Conservation (phyloP, 2,797 vertebrate species). For the Selene dorsalis region DNA sequence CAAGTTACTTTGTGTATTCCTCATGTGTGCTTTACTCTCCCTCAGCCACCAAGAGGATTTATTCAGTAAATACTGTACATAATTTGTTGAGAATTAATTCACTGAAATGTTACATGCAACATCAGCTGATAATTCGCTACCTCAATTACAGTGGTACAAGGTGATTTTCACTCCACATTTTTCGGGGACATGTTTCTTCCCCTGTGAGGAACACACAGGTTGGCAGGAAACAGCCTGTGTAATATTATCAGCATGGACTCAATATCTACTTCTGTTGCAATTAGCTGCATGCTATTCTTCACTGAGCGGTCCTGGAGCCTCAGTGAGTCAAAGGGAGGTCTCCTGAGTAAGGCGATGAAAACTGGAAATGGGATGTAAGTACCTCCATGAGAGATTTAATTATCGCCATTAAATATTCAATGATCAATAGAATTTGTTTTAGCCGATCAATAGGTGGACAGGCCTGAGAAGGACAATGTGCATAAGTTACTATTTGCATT, state of each 20-base stretch:
- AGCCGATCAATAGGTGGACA: slow-evolving; percentile 85
- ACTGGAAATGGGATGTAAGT: slow-evolving; percentile 83
- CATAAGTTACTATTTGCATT: slow-evolving; percentile 89
- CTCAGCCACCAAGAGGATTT: neutral
- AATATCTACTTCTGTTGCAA: slow-evolving; percentile 61
- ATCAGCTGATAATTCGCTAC: slow-evolving; percentile 27
- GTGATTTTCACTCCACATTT: slow-evolving; percentile 40
- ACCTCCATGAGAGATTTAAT: slow-evolving; percentile 85
- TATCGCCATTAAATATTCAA: slow-evolving; percentile 89
- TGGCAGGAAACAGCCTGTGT: slow-evolving; percentile 52
- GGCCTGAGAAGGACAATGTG: slow-evolving; percentile 86
- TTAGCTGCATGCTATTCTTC: slow-evolving; percentile 56
- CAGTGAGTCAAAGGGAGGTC: slow-evolving; percentile 71
- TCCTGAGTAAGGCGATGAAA: slow-evolving; percentile 76
- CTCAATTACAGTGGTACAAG: slow-evolving; percentile 40
- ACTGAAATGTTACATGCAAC: slow-evolving; percentile 25
- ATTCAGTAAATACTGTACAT: neutral
- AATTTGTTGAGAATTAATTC: slow-evolving; percentile 32
- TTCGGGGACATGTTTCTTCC: slow-evolving; percentile 18
- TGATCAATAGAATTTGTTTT: slow-evolving; percentile 89
- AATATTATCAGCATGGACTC: slow-evolving; percentile 55
- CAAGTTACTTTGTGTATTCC: slow-evolving; percentile 3
- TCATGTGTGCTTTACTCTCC: slow-evolving; percentile 3
- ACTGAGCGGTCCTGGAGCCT: slow-evolving; percentile 48
- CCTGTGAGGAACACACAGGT: slow-evolving; percentile 21